phyloP scores from a whole-genome alignment of 2,888 invertebrate genomes.

The Crocallis elinguaria region DNA sequence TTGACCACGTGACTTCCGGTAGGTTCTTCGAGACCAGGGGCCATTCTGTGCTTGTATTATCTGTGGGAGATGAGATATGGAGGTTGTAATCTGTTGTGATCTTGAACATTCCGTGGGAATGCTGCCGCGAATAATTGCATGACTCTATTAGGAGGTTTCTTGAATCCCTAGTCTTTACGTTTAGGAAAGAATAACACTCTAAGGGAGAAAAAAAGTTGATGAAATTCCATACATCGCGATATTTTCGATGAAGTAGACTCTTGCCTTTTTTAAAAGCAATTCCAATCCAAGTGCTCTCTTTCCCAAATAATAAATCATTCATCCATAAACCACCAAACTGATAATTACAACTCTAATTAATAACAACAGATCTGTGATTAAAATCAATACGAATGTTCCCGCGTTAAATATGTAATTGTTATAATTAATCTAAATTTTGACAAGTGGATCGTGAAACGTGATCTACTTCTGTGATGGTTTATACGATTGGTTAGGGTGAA shows the following conservation, averaged over 20 bases:
- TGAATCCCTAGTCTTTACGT: too few species aligned
- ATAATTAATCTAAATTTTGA: slow-evolving; percentile 75
- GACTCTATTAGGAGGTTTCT: slow-evolving; percentile 1
- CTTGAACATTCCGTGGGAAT: slow-evolving; percentile 27
- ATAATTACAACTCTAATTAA: slow-evolving; percentile 52
- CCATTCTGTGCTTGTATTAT: slow-evolving; percentile 24
- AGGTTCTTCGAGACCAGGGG: background rate
- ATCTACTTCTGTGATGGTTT: slow-evolving; percentile 28
- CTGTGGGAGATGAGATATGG: slow-evolving; percentile 33
- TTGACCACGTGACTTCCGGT: slow-evolving; percentile 65
- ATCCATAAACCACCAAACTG: slow-evolving; percentile 13
- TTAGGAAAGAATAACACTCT: too few species aligned
- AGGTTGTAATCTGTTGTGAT: slow-evolving; percentile 29
- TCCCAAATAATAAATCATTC: slow-evolving; percentile 16
- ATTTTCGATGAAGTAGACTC: too few species aligned
- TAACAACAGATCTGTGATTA: slow-evolving; percentile 58
- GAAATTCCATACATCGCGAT: too few species aligned
- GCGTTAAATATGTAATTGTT: slow-evolving; percentile 64
- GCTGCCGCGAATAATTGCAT: slow-evolving; percentile 7
- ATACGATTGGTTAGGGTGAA: slow-evolving; percentile 30
- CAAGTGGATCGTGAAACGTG: slow-evolving; percentile 45
- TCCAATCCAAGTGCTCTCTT: background rate
- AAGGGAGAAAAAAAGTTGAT: too few species aligned
- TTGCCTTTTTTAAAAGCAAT: background rate
- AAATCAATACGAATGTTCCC: slow-evolving; percentile 64